phyloP scores from a whole-genome alignment of 2,888 invertebrate species.

The Machimus atricapillus region DNA sequence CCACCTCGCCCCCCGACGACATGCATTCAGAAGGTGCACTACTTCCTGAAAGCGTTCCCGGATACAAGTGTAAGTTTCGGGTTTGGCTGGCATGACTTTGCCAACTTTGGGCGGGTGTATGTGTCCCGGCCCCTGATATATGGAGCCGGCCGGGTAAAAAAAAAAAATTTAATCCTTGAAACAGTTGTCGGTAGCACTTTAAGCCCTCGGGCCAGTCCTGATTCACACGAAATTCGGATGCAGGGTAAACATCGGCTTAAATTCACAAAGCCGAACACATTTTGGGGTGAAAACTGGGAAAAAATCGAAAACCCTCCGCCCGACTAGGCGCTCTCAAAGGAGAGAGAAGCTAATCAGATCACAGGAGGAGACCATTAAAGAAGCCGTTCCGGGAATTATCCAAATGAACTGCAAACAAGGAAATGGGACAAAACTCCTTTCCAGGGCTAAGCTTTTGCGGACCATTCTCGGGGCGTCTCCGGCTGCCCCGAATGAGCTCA shows the following conservation, averaged over 20 bases:
- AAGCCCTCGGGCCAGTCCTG: not conserved
- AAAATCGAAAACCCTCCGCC: not conserved
- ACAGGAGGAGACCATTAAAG: not conserved
- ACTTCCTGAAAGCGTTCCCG: constrained; percentile 31
- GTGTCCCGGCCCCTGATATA: constrained; percentile 2
- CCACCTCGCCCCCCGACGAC: constrained; percentile 9
- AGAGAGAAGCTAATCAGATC: not conserved
- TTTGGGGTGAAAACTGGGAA: not conserved
- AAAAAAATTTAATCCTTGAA: constrained; percentile 15
- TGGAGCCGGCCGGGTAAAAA: constrained; percentile 14
- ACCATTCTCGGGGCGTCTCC: not conserved
- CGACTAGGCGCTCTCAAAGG: not conserved
- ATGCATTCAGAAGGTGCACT: constrained; percentile 33
- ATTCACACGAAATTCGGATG: not conserved
- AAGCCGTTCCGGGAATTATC: not conserved
- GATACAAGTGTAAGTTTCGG: constrained; percentile 37
- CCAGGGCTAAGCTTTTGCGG: not conserved
- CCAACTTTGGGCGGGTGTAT: constrained; percentile 10
- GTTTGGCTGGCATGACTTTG: constrained; percentile 30
- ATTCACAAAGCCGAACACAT: not conserved
- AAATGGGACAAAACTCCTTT: not conserved
- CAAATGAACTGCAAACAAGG: not conserved
- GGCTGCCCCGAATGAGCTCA: constrained; percentile 14
- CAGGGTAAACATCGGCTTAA: not conserved
- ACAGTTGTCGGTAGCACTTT: constrained; percentile 29